Percentiles rank a stretch among this genome's conserved stretches.
These are phyloP conservation scores for Plecotus auritus DNA, from an alignment of 2,113 vertebrate genomes.

Conservation along the genomic window DNA sequence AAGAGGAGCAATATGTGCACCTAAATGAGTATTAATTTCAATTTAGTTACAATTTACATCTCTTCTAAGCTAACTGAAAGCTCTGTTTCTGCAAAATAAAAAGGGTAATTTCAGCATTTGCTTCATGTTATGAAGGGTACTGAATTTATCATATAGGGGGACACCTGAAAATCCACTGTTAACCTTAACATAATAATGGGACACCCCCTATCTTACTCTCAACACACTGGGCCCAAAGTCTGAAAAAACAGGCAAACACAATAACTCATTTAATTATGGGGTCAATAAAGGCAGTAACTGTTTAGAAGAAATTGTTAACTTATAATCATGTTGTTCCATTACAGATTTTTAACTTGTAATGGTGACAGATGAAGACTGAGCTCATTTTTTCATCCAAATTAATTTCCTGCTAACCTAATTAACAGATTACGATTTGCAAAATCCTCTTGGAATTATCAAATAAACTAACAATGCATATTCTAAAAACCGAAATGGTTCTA, in stretches of 20 bases:
- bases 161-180: background rate
- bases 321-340: constrained; percentile 5
- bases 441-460: background rate
- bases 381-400: background rate
- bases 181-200: background rate
- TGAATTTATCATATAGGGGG: background rate
- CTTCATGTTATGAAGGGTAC: background rate
- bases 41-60: constrained; percentile 37
- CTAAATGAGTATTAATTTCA: constrained; percentile 37
- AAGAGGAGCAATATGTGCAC: background rate
- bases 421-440: background rate
- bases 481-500: background rate
- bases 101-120: background rate
- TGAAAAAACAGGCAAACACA: background rate
- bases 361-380: background rate
- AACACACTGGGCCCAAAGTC: background rate
- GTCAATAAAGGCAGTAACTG: background rate
- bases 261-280: background rate
- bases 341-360: constrained; percentile 25
- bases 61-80: constrained; percentile 4
- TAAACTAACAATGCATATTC: background rate
- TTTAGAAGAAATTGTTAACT: background rate
- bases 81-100: constrained; percentile 16
- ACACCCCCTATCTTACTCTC: background rate
- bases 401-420: background rate